Conservation (phyloP, 1,140 invertebrate genomes). For the Aphelenchoides fujianensis region DNA sequence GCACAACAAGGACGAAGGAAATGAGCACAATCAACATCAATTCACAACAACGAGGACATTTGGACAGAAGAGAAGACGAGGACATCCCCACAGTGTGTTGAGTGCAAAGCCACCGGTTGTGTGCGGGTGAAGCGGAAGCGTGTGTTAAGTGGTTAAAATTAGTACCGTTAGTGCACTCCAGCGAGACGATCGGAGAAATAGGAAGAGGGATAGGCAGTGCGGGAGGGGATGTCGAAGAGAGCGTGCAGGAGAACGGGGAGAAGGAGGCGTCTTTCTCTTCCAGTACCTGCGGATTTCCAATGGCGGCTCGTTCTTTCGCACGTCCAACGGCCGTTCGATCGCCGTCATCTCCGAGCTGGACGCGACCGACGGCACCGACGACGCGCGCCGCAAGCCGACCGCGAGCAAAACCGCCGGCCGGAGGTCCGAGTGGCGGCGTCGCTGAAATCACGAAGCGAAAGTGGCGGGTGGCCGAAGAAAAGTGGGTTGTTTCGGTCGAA, state of each 20-base stretch:
- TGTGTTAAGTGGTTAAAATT: neutral
- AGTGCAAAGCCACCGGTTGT: neutral
- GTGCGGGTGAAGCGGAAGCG: no score
- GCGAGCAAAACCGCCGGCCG: neutral
- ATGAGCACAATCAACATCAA: no score
- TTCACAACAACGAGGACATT: no score
- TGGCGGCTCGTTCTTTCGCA: no score
- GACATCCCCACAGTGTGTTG: no score
- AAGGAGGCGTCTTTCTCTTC: neutral
- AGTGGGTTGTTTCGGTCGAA: neutral
- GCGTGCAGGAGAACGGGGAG: neutral
- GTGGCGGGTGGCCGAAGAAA: neutral
- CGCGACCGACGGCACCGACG: neutral
- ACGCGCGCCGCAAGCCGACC: neutral
- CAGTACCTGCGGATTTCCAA: conserved; percentile 7
- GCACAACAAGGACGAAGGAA: neutral
- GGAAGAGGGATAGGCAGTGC: neutral
- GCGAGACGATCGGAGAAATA: neutral
- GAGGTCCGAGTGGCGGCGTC: neutral
- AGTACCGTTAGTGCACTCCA: neutral
- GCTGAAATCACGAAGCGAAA: conserved; percentile 18
- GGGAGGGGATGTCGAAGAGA: no score
- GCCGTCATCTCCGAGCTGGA: no score
- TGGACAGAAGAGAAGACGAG: no score
- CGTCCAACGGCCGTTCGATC: no score